Base-by-base conservation (phyloP, 2,888 invertebrate genomes). In the Petrolisthes cinctipes region DNA sequence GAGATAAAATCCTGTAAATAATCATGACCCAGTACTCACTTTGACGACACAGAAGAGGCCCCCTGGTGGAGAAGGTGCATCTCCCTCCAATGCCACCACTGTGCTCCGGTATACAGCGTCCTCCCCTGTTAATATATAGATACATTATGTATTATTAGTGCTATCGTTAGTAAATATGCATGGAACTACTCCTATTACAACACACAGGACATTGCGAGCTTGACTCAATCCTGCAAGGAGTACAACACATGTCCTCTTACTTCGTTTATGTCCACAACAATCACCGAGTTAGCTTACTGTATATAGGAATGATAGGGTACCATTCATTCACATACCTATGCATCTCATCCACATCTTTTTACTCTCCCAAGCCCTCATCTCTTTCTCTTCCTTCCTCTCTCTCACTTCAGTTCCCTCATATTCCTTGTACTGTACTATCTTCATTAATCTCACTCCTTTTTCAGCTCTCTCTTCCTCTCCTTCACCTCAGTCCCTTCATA, bases 1-100 rank as follows among this genome's bases (percentile, higher is more conserved):
- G 17, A 71, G 68, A 66, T 17, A 79, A 37, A 80, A 20, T 17
- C 17, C 20, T 6, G 17, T 23, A 23, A 4, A 14, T 23, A 20
- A 6, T 37, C 37, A 17, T 53, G 23, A 78, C 53, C 53, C 51
- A 23, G n/a, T 5, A 53, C 80, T 23, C 11, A 85, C 85, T 81
- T 73, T 85, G 51, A 85, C 51, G 11, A 73, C 54, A 79, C 68
- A 86, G 79, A 53, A 68, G 51, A 83, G 7, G 2, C 86, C 86
- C n/a, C 86, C 86, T 14, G 86, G 86, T 6, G 86, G 86, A 4
- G 83, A 56, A 2, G 86, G 86, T n/a, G 78, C 66, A 73, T 86
- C 86, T 6, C 86, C 86, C 71, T 86, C 86, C 23, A 86, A 79
- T n/a, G 86, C 86, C 68, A 86, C 86, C 68, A 86, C 86, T 5